These are phyloP conservation scores for Lepilemur septentrionalis DNA, from an alignment of 2,797 vertebrate species.

Conservation along the genomic window DNA sequence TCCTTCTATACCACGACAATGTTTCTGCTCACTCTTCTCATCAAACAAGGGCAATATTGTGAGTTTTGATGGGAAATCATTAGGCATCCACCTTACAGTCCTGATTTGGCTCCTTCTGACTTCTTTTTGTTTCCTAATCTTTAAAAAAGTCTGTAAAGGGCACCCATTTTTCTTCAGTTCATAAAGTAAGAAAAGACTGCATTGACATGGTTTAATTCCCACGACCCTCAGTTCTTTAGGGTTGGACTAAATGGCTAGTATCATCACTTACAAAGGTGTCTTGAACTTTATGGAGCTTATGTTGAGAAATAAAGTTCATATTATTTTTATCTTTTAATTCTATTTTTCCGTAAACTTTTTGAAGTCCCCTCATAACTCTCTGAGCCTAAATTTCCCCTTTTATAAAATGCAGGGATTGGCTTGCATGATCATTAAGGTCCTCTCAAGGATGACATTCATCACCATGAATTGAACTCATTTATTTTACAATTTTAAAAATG, in stretches of 20 bases:
- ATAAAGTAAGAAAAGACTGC: not conserved
- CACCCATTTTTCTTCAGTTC: not conserved
- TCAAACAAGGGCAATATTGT: no score
- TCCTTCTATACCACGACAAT: no score
- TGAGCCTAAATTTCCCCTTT: conserved; percentile 1
- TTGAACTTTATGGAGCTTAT: not conserved
- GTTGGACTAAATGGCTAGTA: not conserved
- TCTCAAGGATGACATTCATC: not conserved
- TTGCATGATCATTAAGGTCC: not conserved
- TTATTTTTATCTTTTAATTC: not conserved
- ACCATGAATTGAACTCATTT: not conserved
- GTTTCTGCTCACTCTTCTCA: no score
- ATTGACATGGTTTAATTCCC: not conserved
- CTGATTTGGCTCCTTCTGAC: not conserved
- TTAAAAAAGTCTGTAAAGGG: not conserved
- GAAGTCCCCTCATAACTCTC: not conserved
- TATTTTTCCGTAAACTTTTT: not conserved
- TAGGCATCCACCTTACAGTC: no score
- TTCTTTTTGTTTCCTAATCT: not conserved
- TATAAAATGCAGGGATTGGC: not conserved
- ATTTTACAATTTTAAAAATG: conserved; percentile 40
- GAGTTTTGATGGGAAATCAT: no score
- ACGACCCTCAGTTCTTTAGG: not conserved
- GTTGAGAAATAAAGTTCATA: not conserved
- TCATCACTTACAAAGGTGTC: not conserved